Evolutionary conservation across 2,797 vertebrate genomes (phyloP), one percentile per base, ranked within the genome.

Genomic region (Allobates femoralis): DNA sequence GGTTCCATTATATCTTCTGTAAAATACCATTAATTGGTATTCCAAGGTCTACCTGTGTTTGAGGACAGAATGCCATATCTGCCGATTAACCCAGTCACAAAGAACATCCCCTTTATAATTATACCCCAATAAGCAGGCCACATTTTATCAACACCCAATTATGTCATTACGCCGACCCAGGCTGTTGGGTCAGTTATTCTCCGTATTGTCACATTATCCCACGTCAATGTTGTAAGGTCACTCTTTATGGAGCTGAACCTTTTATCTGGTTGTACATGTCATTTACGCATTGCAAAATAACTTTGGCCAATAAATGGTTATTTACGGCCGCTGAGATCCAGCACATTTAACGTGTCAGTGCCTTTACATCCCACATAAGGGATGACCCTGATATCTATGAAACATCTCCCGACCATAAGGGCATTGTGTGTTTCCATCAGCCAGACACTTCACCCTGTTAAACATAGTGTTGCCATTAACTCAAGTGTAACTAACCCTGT

Each of bases 401-500:
- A 79, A 58, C 51, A 30, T 79, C 16, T 78, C 7, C 41, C 12
- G 51, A 3, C 32, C 77, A 62, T 51, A 32, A 64, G 41, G 85
- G 4, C 55, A 34, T 69, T 75, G 66, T 75, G 28, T 46, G 64
- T n/a, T 23, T 51, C 18, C 67, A 53, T 55, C 37, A 60, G 56
- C 37, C 34, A 53, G 15, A 55, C 32, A 19, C 53, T 86, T 66
- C 74, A 55, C 10, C 28, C n/a, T 50, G 73, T 64, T 87, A 84
- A 71, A 87, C 14, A 28, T 41, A 15, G 64, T n/a, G 28, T 26
- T 79, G 69, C 30, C 56, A 80, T 75, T 80, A 80, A 79, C n/a
- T 53, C 82, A 53, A n/a, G 58, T 32, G 30, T 51, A 71, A 37
- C 67, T 56, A 71, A 80, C 82, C 86, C 77, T 85, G 79, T 75